Evolutionary conservation across 2,797 vertebrate genomes (phyloP), one percentile per base, ranked within the genome.

Genomic region (Malurus splendens): DNA sequence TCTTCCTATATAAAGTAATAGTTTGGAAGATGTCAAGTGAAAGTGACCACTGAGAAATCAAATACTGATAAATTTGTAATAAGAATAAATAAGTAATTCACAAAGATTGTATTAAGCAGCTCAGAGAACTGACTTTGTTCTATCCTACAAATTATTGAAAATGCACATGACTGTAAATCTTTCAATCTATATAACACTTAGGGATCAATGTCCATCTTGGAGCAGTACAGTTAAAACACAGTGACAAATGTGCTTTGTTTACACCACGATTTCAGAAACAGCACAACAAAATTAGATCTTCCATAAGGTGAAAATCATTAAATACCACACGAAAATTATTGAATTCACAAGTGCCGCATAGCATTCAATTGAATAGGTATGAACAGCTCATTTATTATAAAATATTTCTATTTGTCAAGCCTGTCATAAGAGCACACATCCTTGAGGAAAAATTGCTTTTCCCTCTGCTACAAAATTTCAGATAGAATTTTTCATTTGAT

Each of bases 401-500:
- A 93, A 91, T 83, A 90, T 86, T 90, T 90, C 3, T 75, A 54
- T 86, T 80, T 93, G 79, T 90, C 84, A 92, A 82, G 84, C 32
- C 28, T 80, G 82, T 87, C 83, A 89, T 18, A 9, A 86, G 0
- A 80, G 5, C 45, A 47, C 3, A 11, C 16, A 82, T 18, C 64
- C 81, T 72, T 60, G 65, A 93, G 59, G 77, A 91, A 79, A 82
- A 89, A 52, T 33, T 13, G 12, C 28, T 90, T 93, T 90, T 89
- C 24, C 27, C 30, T 65, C 74, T 86, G 65, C 45, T 86, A 38
- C 47, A 73, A 5, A 15, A 28, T 41, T 44, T 81, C 86, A 88
- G 55, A 52, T 36, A 85, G 32, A 86, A 95, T 94, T 92, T 95
- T 82, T 86, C 75, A 13, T 55, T 88, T 95, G 91, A 96, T 47